Evolutionary conservation across 2,888 invertebrate genomes (phyloP), one percentile per base, ranked within the genome.

Genomic region (Heliconius ismenius): DNA sequence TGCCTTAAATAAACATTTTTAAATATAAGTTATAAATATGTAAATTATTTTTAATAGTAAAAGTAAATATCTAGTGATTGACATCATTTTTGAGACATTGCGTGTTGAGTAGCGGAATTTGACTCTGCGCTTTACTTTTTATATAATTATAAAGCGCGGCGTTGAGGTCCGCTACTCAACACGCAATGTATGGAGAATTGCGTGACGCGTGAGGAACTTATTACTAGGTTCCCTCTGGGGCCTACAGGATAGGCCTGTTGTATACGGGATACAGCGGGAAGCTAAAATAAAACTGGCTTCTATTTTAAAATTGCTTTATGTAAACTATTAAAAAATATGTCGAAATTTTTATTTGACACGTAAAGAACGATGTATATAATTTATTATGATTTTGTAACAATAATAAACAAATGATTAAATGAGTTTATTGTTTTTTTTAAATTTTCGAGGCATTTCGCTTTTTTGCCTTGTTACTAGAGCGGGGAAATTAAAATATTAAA

Each of bases 331-430:
- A 4, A 1, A 39, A n/a, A 1, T 58, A n/a, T 36, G 11, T 36
- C 9, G 13, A n/a, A 21, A 15, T 36, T 24, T 1, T 24, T 4
- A 21, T 26, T 76, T 64, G 60, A 76, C n/a, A 58, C 39, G 26
- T 13, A 26, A 39, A 24, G 54, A 73, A 65, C 64, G 58, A 43
- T 79, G 79, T 79, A 79, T 79, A 79, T 79, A 79, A 76, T 54
- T 79, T 74, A 79, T 78, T 76, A 77, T 79, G 77, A 75, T 75
- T 74, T 74, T 72, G 4, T 15, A n/a, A 65, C 11, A 65, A 13
- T n/a, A 74, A 77, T 76, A 74, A 79, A 75, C 65, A 79, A 77
- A 74, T 79, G 76, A 76, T 76, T 70, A 70, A 54, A 78, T 28
- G 36, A 69, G 28, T 32, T 26, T 68, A 39, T 54, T 70, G 64